A percentile compares a stretch with the other conserved stretches of the same genome.
Conservation (phyloP, 2,113 vertebrate species). For the Cardinalis cardinalis region DNA sequence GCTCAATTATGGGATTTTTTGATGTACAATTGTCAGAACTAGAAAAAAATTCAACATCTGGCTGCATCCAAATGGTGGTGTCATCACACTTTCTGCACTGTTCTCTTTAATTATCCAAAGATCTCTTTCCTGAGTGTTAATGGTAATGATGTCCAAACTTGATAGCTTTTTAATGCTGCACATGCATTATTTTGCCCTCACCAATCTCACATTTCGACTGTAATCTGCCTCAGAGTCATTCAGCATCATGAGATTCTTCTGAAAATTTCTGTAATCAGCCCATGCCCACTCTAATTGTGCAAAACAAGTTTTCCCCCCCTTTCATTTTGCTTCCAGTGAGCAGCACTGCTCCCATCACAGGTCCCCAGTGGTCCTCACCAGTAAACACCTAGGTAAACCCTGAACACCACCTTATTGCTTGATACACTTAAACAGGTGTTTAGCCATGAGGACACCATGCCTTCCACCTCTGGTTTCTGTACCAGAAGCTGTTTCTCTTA, state of each 20-base stretch:
- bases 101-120: not conserved
- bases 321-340: not conserved
- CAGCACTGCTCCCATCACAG: not conserved
- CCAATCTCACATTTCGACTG: not conserved
- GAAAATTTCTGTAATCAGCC: not conserved
- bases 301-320: not conserved
- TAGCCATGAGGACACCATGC: not conserved
- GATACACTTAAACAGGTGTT: not conserved
- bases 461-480: not conserved
- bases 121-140: not conserved
- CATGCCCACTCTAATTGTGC: not conserved
- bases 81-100: not conserved
- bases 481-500: not conserved
- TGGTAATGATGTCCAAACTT: not conserved
- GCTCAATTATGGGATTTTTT: not conserved
- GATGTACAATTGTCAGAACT: not conserved
- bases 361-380: too few relatives aligned
- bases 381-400: not conserved
- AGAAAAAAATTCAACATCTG: not conserved
- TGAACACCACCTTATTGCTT: not conserved
- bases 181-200: not conserved
- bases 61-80: not conserved
- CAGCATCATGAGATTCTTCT: not conserved
- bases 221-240: not conserved
- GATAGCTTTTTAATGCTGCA: not conserved